phyloP scores from a whole-genome alignment of 2,797 vertebrate genomes.

The Semaprochilodus insignis region DNA sequence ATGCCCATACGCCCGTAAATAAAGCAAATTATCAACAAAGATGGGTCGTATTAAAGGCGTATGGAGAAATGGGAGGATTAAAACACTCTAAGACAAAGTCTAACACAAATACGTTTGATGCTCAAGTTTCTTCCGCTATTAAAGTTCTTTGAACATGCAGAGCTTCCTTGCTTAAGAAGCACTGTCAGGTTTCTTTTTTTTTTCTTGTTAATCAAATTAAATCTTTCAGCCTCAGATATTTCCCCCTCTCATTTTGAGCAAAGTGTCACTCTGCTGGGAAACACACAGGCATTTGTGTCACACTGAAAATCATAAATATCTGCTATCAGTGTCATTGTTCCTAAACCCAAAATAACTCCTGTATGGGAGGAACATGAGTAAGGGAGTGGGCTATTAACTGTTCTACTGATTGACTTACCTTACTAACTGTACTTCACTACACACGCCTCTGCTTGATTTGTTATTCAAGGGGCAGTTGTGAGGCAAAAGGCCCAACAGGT shows the following conservation, averaged over 20 bases:
- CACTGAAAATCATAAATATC: conserved; percentile 1
- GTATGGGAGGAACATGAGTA: no score
- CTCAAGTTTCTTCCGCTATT: not conserved
- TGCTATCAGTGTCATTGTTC: not conserved
- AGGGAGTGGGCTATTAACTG: no score
- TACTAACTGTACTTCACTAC: no score
- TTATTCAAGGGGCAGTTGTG: no score
- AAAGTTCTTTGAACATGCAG: conserved; percentile 1
- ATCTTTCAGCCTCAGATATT: not conserved
- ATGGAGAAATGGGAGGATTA: not conserved
- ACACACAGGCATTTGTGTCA: not conserved
- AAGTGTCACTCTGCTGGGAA: not conserved
- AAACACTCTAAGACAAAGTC: not conserved
- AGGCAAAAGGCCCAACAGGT: no score
- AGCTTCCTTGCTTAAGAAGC: not conserved
- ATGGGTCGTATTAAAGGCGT: not conserved
- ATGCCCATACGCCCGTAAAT: conserved; percentile 4
- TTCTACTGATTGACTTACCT: no score
- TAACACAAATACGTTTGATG: not conserved
- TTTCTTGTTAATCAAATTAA: not conserved
- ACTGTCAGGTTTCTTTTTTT: not conserved
- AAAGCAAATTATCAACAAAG: conserved; percentile 32
- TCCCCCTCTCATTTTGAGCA: not conserved
- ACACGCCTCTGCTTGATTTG: no score
- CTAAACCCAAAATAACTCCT: no score